Evolutionary conservation across 2,888 invertebrate genomes (phyloP).

Genomic region (Trichopria drosophilae): DNA sequence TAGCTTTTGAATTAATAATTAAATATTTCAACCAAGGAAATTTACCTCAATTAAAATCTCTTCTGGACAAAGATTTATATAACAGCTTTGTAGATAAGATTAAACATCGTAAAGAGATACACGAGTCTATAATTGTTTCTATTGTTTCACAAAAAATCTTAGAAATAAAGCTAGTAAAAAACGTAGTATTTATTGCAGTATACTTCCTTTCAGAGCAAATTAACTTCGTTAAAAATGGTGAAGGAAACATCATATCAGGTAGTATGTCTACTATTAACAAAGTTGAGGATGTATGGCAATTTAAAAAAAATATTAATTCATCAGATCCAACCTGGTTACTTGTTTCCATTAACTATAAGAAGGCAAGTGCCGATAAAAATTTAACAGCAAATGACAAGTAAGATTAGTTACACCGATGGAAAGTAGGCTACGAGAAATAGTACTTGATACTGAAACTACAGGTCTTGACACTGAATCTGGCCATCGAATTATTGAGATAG

Average conservation of each 20-base stretch:
- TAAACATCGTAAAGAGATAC: conserved; percentile 22
- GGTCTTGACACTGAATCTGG: conserved; percentile 14
- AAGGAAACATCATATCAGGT: conserved; percentile 22
- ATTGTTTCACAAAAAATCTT: conserved; percentile 24
- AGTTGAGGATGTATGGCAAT: conserved; percentile 24
- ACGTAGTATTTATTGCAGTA: conserved; percentile 23
- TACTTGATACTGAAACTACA: conserved; percentile 20
- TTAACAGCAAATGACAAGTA: conserved; percentile 19
- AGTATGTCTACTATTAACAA: conserved; percentile 22
- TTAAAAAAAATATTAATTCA: conserved; percentile 25
- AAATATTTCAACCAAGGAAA: conserved; percentile 25
- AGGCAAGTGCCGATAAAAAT: conserved; percentile 21
- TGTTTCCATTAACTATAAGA: conserved; percentile 21
- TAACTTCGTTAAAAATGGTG: conserved; percentile 23
- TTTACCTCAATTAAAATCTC: conserved; percentile 18
- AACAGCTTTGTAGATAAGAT: conserved; percentile 16
- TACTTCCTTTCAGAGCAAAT: conserved; percentile 26
- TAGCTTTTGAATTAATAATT: conserved; percentile 28
- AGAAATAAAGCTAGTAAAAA: conserved; percentile 26
- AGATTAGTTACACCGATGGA: conserved; percentile 20
- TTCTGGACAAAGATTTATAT: conserved; percentile 17
- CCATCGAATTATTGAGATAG: conserved; percentile 21
- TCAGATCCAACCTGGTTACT: conserved; percentile 24
- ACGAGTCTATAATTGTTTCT: conserved; percentile 24
- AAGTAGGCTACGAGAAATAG: conserved; percentile 17